Evolutionary conservation across 1,140 invertebrate genomes (phyloP).

Genomic region (Megalopta genalis): DNA sequence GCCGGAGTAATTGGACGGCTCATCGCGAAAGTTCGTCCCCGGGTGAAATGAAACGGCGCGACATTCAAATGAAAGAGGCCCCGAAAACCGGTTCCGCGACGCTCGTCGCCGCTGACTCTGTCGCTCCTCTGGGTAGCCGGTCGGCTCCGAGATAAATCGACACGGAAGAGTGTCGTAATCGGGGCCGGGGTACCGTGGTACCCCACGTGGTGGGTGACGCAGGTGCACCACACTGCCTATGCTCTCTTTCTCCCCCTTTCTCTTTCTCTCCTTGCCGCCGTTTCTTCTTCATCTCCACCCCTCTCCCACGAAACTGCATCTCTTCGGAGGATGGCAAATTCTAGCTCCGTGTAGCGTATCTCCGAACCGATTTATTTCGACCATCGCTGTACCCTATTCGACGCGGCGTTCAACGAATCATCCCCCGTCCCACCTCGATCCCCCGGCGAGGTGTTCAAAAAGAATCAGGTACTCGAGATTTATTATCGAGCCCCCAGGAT

Average conservation of each 20-base stretch:
- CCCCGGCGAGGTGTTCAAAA: too few species aligned
- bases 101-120: constrained; percentile 32
- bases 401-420: too few species aligned
- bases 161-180: constrained; percentile 68
- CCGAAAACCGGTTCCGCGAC: constrained; percentile 58
- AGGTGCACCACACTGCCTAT: constrained; percentile 50
- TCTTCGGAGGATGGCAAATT: background rate
- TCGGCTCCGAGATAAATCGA: constrained; percentile 59
- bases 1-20: constrained; percentile 53
- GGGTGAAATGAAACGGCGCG: constrained; percentile 62
- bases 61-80: constrained; percentile 62
- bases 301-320: background rate
- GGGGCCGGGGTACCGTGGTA: constrained; percentile 57
- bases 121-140: constrained; percentile 29
- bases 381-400: too few species aligned
- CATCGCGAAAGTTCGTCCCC: constrained; percentile 62
- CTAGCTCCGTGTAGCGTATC: background rate
- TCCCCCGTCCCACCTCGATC: too few species aligned
- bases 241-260: constrained; percentile 20
- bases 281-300: background rate
- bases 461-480: background rate
- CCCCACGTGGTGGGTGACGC: constrained; percentile 55
- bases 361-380: too few species aligned
- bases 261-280: background rate
- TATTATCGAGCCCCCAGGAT: background rate